Base-by-base conservation (phyloP, 2,797 vertebrate genomes). In the Scleropages formosus region DNA sequence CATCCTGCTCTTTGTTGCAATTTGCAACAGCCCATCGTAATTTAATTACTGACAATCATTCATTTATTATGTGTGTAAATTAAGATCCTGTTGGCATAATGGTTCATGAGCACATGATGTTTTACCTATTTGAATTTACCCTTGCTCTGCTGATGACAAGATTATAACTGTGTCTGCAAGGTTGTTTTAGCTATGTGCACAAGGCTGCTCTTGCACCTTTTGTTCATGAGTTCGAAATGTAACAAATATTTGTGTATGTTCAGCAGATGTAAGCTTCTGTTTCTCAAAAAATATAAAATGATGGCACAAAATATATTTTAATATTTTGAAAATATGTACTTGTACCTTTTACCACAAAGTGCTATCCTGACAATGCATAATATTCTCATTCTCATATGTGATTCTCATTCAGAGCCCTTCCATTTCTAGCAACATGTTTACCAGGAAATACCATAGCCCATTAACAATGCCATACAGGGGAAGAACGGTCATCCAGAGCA, bases 171-270 rank as follows among this genome's bases (percentile, higher is more conserved):
- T 60, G 58, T 62, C 39, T 73, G 39, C 24, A 71, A 39, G 49
- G 69, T 56, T 16, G 31, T 26, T 22, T 20, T 20, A n/a, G 16
- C 59, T 9, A 61, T n/a, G 59, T 18, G 18, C 18, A 56, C 18
- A 18, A 56, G 11, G 53, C 18, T 53, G 11, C 18, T 11, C 18
- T 18, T 9, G 24, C 68, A 58, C 51, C 13, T 71, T 71, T 51
- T 58, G 47, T 51, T 71, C 68, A 56, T 9, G 51, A 12, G 26
- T 68, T 56, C 26, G 68, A 27, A 22, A 1, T 15, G 49, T 71
- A 58, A 56, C 22, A 71, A 71, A 71, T 56, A 47, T 71, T 58
- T 53, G 24, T 71, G 22, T 58, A 22, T 51, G 51, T 71, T 18
- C 27, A 2, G 53, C 18, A 18, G 18, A 56, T 12, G 53, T 12